These are phyloP conservation scores for Lateolabrax maculatus DNA, from an alignment of 2,797 vertebrate species.

Conservation along the genomic window DNA sequence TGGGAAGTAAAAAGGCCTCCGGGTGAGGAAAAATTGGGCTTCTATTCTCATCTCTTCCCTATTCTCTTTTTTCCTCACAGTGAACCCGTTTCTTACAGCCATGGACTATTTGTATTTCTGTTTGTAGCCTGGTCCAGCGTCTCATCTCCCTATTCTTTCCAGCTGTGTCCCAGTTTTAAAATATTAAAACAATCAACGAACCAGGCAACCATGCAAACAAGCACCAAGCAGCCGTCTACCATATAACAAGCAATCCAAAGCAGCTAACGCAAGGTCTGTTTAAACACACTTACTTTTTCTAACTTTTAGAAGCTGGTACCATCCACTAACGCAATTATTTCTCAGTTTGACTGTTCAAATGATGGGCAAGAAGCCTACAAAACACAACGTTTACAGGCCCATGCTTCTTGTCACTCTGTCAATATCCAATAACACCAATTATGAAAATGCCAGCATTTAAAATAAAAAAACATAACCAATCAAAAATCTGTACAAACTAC, in stretches of 20 bases:
- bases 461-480: no score
- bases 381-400: no score
- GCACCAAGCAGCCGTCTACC: background rate
- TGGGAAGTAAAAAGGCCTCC: constrained; percentile 42
- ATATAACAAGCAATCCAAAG: background rate
- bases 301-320: background rate
- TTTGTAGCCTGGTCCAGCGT: background rate
- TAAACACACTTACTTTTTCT: no score
- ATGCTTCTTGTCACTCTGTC: no score
- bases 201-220: constrained; percentile 19
- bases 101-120: constrained; percentile 2
- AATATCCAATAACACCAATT: no score
- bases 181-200: constrained; percentile 9
- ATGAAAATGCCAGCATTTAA: no score
- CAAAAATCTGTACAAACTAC: no score
- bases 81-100: background rate
- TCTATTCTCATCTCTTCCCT: constrained; percentile 58
- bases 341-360: background rate
- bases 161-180: constrained; percentile 14
- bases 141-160: constrained; percentile 8
- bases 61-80: constrained; percentile 6
- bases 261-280: background rate
- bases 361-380: no score
- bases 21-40: constrained; percentile 2
- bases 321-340: background rate